Evolutionary conservation across 1,140 invertebrate genomes (phyloP).

Genomic region (Bombus huntii): DNA sequence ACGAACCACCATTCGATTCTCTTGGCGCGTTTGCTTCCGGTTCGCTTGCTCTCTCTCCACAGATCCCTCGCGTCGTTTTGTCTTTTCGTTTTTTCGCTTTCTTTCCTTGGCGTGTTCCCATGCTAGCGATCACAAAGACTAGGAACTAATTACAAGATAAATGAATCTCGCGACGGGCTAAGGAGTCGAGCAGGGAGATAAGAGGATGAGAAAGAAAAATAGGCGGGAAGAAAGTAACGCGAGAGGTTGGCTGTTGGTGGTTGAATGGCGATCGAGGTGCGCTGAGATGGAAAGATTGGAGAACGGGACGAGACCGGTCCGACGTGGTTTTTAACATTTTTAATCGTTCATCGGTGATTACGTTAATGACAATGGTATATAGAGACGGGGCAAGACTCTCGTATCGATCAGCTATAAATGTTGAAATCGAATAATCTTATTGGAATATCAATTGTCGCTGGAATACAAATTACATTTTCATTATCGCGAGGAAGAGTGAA

Average conservation of each 20-base stretch:
- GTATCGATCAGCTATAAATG: background rate
- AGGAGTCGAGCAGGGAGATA: conserved; percentile 45
- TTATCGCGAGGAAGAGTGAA: background rate
- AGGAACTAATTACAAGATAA: conserved; percentile 67
- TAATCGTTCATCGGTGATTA: conserved; percentile 38
- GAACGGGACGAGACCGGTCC: background rate
- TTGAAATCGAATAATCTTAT: background rate
- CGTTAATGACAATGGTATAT: background rate
- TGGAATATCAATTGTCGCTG: background rate
- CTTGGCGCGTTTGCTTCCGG: conserved; percentile 13
- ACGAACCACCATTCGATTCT: background rate
- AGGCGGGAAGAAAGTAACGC: conserved; percentile 30
- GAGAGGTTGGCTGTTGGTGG: conserved; percentile 26
- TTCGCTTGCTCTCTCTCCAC: background rate
- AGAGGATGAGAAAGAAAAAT: conserved; percentile 53
- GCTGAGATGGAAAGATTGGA: conserved; percentile 50
- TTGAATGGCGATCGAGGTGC: conserved; percentile 62
- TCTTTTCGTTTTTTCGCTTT: background rate
- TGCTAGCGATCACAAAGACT: background rate
- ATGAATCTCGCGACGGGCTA: conserved; percentile 49
- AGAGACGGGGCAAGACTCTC: background rate
- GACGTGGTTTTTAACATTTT: conserved; percentile 43
- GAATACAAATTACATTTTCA: background rate
- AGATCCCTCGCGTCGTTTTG: background rate
- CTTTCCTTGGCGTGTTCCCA: background rate